These are phyloP conservation scores for Neogale vison DNA, from an alignment of 2,113 vertebrate species.

Conservation along the genomic window DNA sequence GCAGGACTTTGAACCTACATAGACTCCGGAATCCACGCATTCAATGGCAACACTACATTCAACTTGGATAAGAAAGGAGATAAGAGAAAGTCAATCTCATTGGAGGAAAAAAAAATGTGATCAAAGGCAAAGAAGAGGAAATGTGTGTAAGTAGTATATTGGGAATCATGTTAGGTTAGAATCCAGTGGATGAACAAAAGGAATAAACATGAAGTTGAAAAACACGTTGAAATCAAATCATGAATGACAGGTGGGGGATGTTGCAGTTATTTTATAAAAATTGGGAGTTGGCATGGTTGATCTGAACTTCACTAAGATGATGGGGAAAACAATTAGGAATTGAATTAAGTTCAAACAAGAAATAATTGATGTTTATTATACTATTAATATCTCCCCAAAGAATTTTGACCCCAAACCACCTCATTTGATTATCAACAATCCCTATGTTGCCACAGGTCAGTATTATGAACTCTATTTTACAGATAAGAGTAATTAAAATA, in stretches of 20 bases:
- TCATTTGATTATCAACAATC: neutral
- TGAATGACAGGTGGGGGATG: too few species aligned
- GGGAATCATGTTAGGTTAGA: neutral
- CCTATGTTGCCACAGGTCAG: neutral
- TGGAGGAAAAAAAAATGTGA: neutral
- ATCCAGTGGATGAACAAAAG: neutral
- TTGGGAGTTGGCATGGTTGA: neutral
- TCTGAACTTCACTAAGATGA: neutral
- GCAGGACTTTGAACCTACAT: neutral
- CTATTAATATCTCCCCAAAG: neutral
- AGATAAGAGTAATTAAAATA: neutral
- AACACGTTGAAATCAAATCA: neutral
- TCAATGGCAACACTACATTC: accelerated
- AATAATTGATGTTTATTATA: neutral
- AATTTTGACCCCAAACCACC: neutral
- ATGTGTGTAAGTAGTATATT: neutral
- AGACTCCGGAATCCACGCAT: neutral
- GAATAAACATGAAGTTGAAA: neutral
- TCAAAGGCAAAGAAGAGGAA: neutral
- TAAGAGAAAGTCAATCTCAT: neutral
- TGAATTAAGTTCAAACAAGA: neutral
- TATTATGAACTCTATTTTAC: neutral
- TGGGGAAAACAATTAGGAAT: neutral
- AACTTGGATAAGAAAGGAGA: neutral
- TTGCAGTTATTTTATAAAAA: neutral